phyloP scores from a whole-genome alignment of 1,140 invertebrate species.

The Alviniconcha marisindica region DNA sequence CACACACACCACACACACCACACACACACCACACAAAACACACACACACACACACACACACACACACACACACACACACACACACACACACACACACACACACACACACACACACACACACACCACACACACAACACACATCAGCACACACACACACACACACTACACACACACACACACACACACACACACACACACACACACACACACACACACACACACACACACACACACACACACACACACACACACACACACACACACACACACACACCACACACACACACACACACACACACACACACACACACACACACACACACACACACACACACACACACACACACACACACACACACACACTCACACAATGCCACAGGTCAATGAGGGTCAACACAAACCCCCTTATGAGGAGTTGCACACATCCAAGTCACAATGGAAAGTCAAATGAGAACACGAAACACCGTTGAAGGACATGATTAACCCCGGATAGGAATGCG shows the following conservation, averaged over 20 bases:
- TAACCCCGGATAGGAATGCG: background rate
- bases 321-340: background rate
- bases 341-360: constrained; percentile 11
- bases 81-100: constrained; percentile 22
- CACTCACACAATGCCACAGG: background rate
- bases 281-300: background rate
- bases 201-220: background rate
- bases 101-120: background rate
- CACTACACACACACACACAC: background rate
- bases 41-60: background rate
- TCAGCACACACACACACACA: background rate
- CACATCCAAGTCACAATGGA: background rate
- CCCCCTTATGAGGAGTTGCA: too few relatives aligned
- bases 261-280: background rate
- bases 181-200: constrained; percentile 17
- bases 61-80: background rate
- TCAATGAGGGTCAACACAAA: background rate
- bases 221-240: constrained; percentile 11
- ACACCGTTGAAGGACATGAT: background rate
- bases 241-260: background rate
- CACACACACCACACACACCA: too few relatives aligned
- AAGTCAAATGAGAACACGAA: background rate
- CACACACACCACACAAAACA: background rate
- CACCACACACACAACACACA: background rate
- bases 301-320: background rate